Base-by-base conservation (phyloP, 1,140 invertebrate genomes). In the Oreohelix idahoensis region DNA sequence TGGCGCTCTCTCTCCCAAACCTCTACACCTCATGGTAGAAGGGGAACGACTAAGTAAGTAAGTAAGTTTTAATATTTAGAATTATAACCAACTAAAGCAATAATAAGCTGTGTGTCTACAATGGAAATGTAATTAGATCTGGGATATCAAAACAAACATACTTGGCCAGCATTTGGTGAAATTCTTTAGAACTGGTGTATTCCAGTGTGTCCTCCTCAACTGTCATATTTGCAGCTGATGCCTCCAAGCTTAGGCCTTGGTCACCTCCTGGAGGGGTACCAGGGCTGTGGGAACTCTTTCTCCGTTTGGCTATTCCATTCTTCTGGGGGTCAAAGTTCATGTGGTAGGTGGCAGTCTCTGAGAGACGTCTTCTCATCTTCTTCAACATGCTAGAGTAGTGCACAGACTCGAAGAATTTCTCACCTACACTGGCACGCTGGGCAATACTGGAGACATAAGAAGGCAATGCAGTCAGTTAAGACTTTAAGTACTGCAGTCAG, bases 321-420 rank as follows among this genome's bases (percentile, higher is more conserved):
- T 71, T 84, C 86, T 84, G 78, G 11, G 83, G 84, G 36, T 82
- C 81, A 74, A 85, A 87, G 35, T 89, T 88, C 74, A 89, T 91
- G 89, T 95, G 96, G 91, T 94, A 94, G 17, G 95, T 93, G 8
- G 94, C 93, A 13, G 94, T 94, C 76, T 96, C 95, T 79, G 95
- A 94, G 0, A 97, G 88, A 83, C 94, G 93, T 86, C 94, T 95
- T 87, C 96, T 96, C 42, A 97, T 92, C 88, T 94, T 95, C 87
- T 96, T 96, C 85, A 96, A 32, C 80, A 96, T 95, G 49, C 93
- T 92, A 42, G 95, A 92, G 92, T 96, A 95, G 32, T 95, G 93
- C 87, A 95, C 94, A 0, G 94, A 94, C 83, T 96, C 95, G 88
- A 96, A 97, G 91, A 97, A 96, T 89, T 95, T 95, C 84, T 95